A percentile compares a stretch with the other conserved stretches of the same genome.
Evolutionary conservation across 2,797 vertebrate genomes (phyloP).

Genomic region (Schizothorax lantsangensis): DNA sequence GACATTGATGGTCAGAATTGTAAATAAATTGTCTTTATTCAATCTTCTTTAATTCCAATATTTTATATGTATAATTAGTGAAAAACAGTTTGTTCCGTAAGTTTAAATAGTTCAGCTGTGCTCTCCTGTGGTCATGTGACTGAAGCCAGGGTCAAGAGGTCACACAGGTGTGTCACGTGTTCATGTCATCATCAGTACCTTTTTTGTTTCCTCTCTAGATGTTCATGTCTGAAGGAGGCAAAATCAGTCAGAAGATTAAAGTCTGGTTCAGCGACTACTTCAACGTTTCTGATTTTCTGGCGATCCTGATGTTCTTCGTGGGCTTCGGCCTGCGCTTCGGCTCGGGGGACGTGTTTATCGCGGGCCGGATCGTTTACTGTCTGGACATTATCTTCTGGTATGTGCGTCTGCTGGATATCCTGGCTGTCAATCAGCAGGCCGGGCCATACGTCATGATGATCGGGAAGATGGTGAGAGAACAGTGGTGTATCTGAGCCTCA

Average conservation of each 20-base stretch:
- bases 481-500: too few species aligned
- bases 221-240: conserved; percentile 99
- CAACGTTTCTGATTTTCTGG: conserved; percentile 95
- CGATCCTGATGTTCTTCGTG: conserved; percentile 93
- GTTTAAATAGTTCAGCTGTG: too few species aligned
- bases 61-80: too few species aligned
- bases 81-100: too few species aligned
- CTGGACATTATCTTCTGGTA: conserved; percentile 99
- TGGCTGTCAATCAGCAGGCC: conserved; percentile 98
- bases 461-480: conserved; percentile 95
- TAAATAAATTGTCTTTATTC: too few species aligned
- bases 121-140: too few species aligned
- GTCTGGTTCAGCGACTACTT: conserved; percentile 98
- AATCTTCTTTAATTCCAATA: too few species aligned
- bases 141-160: neutral
- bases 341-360: conserved; percentile 77
- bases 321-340: conserved; percentile 93
- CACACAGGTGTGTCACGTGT: neutral
- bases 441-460: conserved; percentile 99
- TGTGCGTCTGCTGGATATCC: conserved; percentile 94
- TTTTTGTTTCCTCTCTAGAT: conserved; percentile 78
- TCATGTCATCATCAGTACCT: neutral
- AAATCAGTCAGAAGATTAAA: conserved; percentile 97
- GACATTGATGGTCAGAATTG: too few species aligned
- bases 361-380: conserved; percentile 93